phyloP scores from a whole-genome alignment of 2,797 vertebrate species.

The Ambastaia sidthimunki region DNA sequence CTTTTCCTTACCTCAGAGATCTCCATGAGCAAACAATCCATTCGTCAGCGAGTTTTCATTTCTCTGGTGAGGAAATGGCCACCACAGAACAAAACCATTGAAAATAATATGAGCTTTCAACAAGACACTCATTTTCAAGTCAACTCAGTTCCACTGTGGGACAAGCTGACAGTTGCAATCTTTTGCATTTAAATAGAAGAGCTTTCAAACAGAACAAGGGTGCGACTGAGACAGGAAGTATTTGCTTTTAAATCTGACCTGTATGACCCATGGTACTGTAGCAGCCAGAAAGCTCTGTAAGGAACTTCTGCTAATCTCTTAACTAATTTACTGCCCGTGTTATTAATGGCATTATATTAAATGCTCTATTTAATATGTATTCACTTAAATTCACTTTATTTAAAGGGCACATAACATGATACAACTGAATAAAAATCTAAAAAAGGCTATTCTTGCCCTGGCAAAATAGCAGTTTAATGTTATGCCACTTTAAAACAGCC shows the following conservation, averaged over 20 bases:
- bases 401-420: too few species aligned
- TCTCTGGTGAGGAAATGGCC: background rate
- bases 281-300: background rate
- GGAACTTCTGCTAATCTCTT: background rate
- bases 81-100: constrained; percentile 5
- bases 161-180: background rate
- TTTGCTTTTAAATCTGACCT: background rate
- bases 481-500: too few species aligned
- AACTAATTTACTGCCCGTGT: background rate
- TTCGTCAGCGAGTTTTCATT: background rate
- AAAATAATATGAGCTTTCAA: background rate
- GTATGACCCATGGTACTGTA: background rate
- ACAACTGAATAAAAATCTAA: too few species aligned
- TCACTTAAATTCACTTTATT: background rate
- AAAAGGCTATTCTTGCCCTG: too few species aligned
- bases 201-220: background rate
- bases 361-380: background rate
- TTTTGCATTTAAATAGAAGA: background rate
- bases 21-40: background rate
- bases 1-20: background rate
- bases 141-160: background rate
- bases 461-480: too few species aligned
- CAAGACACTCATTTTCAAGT: constrained; percentile 22
- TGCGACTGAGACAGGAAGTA: background rate
- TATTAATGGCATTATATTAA: background rate